phyloP scores from a whole-genome alignment of 2,888 invertebrate species.

The Sabatieria punctata region DNA sequence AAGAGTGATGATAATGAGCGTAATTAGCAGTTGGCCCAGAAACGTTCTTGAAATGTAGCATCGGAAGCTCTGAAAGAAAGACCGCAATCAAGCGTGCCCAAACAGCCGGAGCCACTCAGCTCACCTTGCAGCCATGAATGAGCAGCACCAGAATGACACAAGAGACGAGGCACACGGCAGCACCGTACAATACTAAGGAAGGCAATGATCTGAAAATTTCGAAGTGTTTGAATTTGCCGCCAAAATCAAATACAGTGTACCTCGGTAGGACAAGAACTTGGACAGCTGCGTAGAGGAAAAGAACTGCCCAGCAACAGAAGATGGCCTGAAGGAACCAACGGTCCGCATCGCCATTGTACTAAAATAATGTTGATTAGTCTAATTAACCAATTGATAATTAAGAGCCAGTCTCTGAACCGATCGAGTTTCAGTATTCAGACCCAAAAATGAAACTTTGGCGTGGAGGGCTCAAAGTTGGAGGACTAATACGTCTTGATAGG shows the following conservation, averaged over 20 bases:
- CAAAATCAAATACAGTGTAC: conserved; percentile 13
- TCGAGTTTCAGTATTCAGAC: too few species aligned
- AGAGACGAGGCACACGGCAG: not conserved
- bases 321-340: conserved; percentile 57
- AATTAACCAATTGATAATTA: too few species aligned
- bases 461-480: too few species aligned
- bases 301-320: conserved; percentile 54
- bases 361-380: conserved; percentile 46
- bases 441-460: too few species aligned
- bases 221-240: not conserved
- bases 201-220: conserved; percentile 3
- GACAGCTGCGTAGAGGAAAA: conserved; percentile 56
- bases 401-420: too few species aligned
- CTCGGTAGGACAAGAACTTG: conserved; percentile 64
- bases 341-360: conserved; percentile 71
- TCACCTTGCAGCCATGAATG: not conserved
- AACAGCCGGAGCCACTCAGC: too few species aligned
- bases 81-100: too few species aligned
- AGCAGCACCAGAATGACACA: not conserved
- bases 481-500: too few species aligned
- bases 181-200: not conserved
- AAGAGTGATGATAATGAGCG: conserved; percentile 1
- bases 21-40: conserved; percentile 8
- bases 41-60: not conserved
- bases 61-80: not conserved